Conservation (phyloP, 2,113 vertebrate genomes). For the Irena cyanogastra region DNA sequence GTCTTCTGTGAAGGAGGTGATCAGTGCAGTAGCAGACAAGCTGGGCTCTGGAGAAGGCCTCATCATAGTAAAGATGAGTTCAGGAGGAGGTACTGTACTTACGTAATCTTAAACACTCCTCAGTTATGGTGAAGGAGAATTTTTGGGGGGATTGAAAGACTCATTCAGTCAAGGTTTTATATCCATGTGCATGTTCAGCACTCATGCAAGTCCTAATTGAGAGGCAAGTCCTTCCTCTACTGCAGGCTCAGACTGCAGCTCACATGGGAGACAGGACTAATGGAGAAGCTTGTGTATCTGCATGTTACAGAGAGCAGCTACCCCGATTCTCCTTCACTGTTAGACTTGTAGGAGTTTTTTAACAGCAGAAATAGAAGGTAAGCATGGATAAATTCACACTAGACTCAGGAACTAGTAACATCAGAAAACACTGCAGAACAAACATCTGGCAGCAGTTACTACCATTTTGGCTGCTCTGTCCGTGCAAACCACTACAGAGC, state of each 20-base stretch:
- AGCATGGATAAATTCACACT: not conserved
- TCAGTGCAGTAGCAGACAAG: slow-evolving; percentile 88
- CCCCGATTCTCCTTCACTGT: not conserved
- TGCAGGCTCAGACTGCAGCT: not conserved
- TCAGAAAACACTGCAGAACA: not conserved
- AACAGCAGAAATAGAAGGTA: not conserved
- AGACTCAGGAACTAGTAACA: not conserved
- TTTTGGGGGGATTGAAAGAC: not conserved
- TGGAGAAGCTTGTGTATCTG: not conserved
- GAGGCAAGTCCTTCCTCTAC: not conserved
- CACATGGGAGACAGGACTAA: not conserved
- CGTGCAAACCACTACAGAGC: not conserved
- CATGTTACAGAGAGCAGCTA: not conserved
- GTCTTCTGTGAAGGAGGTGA: slow-evolving; percentile 89
- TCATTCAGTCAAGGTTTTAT: not conserved
- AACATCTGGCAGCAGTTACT: not conserved
- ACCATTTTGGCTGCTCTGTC: not conserved
- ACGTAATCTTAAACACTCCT: not conserved
- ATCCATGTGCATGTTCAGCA: not conserved
- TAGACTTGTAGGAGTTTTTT: not conserved
- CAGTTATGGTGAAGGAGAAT: not conserved
- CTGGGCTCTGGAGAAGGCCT: slow-evolving; percentile 91
- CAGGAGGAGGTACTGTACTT: slow-evolving; percentile 86
- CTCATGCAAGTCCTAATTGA: not conserved
- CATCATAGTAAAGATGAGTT: slow-evolving; percentile 90